Conservation (phyloP, 2,888 invertebrate species). For the Tetramorium bicarinatum region DNA sequence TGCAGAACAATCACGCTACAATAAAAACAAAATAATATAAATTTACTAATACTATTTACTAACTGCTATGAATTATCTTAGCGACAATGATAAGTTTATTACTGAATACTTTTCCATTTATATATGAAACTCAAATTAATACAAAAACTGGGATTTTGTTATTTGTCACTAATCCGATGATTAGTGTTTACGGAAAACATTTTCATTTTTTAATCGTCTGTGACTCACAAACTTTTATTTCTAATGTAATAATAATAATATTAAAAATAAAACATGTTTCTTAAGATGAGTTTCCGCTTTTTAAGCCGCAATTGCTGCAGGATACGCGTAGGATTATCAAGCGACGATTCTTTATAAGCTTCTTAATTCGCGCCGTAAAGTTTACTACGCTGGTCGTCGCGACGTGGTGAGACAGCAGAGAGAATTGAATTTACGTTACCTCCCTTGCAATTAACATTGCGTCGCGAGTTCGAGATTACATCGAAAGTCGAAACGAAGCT, state of each 20-base stretch:
- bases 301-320: conserved; percentile 49
- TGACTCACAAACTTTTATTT: background rate
- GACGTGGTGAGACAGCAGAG: conserved; percentile 29
- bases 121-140: conserved; percentile 7
- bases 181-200: background rate
- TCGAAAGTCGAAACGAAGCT: conserved; percentile 53
- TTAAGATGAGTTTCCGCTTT: conserved; percentile 26
- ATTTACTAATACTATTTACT: background rate
- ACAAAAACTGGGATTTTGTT: background rate
- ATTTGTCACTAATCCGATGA: background rate
- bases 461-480: conserved; percentile 61
- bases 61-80: background rate
- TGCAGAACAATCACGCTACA: conserved; percentile 1
- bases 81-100: background rate
- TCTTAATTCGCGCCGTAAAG: conserved; percentile 72
- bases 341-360: conserved; percentile 70
- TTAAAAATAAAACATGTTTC: background rate
- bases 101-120: background rate
- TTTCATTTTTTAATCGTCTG: background rate
- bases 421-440: conserved; percentile 71
- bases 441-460: conserved; percentile 70
- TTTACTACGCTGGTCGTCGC: conserved; percentile 59
- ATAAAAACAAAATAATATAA: conserved; percentile 4
- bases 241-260: conserved; percentile 1
- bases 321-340: conserved; percentile 44